phyloP scores from a whole-genome alignment of 1,140 invertebrate species.

The Bicyclus anynana region DNA sequence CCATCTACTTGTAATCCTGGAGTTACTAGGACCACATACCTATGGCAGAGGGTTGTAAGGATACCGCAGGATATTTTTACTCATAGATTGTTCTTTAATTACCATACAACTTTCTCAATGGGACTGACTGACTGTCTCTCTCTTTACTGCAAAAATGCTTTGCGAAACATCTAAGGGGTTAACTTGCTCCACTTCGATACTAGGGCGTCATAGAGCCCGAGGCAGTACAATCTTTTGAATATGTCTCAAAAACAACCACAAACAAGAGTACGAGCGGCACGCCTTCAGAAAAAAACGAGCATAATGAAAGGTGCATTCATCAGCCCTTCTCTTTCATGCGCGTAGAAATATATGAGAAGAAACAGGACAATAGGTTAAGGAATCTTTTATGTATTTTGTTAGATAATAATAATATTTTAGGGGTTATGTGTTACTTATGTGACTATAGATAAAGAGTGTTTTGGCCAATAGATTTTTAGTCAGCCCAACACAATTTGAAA shows the following conservation, averaged over 20 bases:
- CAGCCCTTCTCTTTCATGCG: conserved; percentile 25
- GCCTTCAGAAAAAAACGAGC: conserved; percentile 20
- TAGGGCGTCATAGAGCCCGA: conserved; percentile 30
- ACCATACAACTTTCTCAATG: background rate
- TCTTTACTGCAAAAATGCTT: conserved; percentile 1
- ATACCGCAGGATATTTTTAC: background rate
- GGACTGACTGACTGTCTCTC: background rate
- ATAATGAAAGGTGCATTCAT: conserved; percentile 25
- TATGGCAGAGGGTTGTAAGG: too few relatives aligned
- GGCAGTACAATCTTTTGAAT: conserved; percentile 25
- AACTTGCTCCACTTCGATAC: conserved; percentile 40
- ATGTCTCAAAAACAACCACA: conserved; percentile 23
- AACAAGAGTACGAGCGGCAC: conserved; percentile 8
- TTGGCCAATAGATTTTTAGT: too few relatives aligned
- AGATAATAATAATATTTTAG: too few relatives aligned
- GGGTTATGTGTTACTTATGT: too few relatives aligned
- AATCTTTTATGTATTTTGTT: too few relatives aligned
- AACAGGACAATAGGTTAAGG: conserved; percentile 1
- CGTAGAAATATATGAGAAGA: conserved; percentile 9
- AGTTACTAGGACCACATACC: too few relatives aligned
- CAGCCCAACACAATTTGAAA: too few relatives aligned
- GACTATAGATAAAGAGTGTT: too few relatives aligned
- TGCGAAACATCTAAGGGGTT: conserved; percentile 31
- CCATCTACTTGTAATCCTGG: too few relatives aligned
- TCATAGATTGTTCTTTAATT: background rate